Conservation (phyloP, 2,888 invertebrate species). For the Stegophylla sp. region DNA sequence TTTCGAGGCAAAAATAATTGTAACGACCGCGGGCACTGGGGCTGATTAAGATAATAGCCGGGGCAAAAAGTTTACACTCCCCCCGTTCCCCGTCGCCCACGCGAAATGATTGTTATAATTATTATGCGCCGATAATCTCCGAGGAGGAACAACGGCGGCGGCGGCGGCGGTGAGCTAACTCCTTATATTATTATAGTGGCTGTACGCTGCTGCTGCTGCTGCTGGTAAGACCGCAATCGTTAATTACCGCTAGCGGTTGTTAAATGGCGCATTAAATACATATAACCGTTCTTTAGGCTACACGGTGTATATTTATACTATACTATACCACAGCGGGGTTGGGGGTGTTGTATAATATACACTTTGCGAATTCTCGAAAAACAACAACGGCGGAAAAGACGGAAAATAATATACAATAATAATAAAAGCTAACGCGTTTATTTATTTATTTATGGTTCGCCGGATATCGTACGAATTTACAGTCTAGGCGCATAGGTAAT, state of each 20-base stretch:
- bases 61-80: constrained; percentile 51
- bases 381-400: background rate
- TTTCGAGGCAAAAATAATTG: constrained; percentile 54
- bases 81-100: background rate
- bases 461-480: too few species aligned
- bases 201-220: too few species aligned
- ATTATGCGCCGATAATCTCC: constrained; percentile 58
- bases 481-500: constrained; percentile 12
- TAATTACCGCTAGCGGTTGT: constrained; percentile 50
- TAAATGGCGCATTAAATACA: constrained; percentile 58
- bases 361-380: constrained; percentile 37
- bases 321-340: background rate
- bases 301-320: too few species aligned
- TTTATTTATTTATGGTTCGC: constrained; percentile 22
- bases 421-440: constrained; percentile 40
- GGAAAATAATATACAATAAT: background rate
- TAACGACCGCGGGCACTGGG: constrained; percentile 57
- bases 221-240: constrained; percentile 49
- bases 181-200: constrained; percentile 28
- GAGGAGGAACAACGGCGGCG: constrained; percentile 25
- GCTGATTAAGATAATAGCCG: constrained; percentile 56
- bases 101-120: constrained; percentile 47
- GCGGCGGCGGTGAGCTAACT: constrained; percentile 4
- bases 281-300: constrained; percentile 31
- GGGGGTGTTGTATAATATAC: too few species aligned